Evolutionary conservation across 1,140 invertebrate genomes (phyloP).

Genomic region (Drosophila pallidifrons): DNA sequence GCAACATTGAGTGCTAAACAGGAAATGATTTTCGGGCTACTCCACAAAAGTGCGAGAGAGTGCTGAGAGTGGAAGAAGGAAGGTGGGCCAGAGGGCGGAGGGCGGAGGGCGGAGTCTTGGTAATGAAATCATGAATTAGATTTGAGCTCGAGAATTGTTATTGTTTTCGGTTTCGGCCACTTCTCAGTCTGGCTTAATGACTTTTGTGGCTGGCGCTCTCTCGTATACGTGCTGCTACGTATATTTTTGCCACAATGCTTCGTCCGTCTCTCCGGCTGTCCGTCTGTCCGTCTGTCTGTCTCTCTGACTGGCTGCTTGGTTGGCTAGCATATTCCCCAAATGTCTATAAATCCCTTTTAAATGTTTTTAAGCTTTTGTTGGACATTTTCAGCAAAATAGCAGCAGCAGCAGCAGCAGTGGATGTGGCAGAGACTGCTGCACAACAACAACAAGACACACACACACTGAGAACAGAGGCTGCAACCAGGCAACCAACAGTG

Average conservation of each 20-base stretch:
- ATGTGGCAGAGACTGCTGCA: constrained; percentile 15
- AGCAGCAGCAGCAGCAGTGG: constrained; percentile 23
- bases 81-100: neutral
- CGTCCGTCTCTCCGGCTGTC: neutral
- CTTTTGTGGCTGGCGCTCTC: constrained; percentile 56
- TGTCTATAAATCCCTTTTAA: constrained; percentile 84
- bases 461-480: neutral
- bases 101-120: constrained; percentile 39
- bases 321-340: constrained; percentile 79
- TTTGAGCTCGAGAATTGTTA: constrained; percentile 82
- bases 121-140: constrained; percentile 83
- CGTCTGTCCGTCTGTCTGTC: constrained; percentile 7
- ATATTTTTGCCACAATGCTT: constrained; percentile 10
- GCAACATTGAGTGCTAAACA: constrained; percentile 76
- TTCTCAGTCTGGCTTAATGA: constrained; percentile 68
- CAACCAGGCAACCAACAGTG: neutral
- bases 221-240: constrained; percentile 21
- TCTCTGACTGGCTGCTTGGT: constrained; percentile 40
- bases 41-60: constrained; percentile 13
- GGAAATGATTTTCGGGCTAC: constrained; percentile 76
- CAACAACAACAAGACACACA: constrained; percentile 4
- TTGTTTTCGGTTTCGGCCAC: constrained; percentile 64
- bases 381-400: constrained; percentile 74
- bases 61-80: neutral
- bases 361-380: constrained; percentile 84